A percentile compares a stretch with the other conserved stretches of the same genome.
Evolutionary conservation across 2,113 vertebrate genomes (phyloP).

Genomic region (Trogon melanurus): DNA sequence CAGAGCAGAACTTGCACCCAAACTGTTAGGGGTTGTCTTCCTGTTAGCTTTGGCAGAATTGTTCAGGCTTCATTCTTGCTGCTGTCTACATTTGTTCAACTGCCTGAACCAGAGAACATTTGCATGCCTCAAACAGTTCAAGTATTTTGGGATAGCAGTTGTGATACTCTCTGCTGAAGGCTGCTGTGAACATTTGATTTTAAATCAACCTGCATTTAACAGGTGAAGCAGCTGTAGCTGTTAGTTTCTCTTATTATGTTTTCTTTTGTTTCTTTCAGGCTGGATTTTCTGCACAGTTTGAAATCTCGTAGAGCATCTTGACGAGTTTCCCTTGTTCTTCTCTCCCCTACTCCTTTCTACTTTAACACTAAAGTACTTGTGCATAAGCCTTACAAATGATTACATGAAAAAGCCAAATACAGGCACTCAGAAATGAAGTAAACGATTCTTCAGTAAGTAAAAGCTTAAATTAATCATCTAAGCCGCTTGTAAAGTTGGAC

Average conservation of each 20-base stretch:
- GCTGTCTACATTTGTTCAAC: neutral
- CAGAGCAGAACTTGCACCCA: neutral
- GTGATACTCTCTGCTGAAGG: neutral
- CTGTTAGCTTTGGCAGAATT: neutral
- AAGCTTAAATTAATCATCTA: conserved; percentile 36
- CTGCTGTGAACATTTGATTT: neutral
- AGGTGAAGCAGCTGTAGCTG: neutral
- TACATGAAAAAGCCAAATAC: neutral
- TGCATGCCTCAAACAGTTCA: neutral
- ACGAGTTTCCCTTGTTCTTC: neutral
- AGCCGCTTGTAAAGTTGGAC: conserved; percentile 11
- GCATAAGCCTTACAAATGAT: neutral
- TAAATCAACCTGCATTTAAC: neutral
- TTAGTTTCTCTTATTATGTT: neutral
- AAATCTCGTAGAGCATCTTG: neutral
- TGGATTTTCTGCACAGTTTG: neutral
- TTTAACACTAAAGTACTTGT: neutral
- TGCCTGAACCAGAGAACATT: neutral
- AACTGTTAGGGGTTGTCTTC: neutral
- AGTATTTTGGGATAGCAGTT: neutral
- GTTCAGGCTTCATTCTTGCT: neutral
- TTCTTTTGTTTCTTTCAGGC: neutral
- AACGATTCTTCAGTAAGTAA: neutral
- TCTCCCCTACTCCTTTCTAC: neutral
- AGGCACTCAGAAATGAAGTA: neutral